Evolutionary conservation across 2,113 vertebrate species (phyloP).

Genomic region (Thryonomys swinderianus): DNA sequence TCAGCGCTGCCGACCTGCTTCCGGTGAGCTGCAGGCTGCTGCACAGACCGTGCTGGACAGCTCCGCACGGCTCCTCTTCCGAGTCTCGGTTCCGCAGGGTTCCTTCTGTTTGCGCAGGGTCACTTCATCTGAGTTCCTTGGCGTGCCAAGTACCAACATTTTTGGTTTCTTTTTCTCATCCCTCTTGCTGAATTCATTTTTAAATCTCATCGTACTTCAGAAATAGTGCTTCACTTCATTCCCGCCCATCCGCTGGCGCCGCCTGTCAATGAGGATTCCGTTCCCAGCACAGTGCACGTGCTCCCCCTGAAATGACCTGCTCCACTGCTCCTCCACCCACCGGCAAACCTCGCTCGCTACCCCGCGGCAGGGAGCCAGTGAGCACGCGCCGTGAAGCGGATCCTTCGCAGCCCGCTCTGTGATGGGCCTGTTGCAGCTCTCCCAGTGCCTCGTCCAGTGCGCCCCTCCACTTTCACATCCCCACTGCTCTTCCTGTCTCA

Average conservation of each 20-base stretch:
- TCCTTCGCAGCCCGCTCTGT: not conserved
- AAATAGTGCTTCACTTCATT: not conserved
- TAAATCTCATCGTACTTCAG: not conserved
- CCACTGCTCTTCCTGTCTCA: too few relatives aligned
- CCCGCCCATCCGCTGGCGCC: not conserved
- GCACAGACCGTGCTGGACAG: constrained; percentile 10
- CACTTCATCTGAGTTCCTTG: not conserved
- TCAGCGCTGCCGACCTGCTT: not conserved
- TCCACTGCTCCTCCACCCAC: not conserved
- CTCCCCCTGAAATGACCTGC: not conserved
- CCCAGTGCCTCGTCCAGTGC: not conserved
- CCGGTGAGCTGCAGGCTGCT: not conserved
- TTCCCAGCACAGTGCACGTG: not conserved
- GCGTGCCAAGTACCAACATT: not conserved
- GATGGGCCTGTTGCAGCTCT: not conserved
- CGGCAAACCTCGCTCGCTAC: not conserved
- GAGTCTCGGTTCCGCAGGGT: not conserved
- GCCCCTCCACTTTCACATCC: not conserved
- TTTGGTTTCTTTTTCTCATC: not conserved
- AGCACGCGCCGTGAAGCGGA: not conserved
- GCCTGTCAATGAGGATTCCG: not conserved
- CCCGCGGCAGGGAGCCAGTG: not conserved
- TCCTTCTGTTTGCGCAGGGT: not conserved
- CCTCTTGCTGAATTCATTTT: constrained; percentile 1
- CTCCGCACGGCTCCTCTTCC: not conserved